These are phyloP conservation scores for Heliconius melpomene DNA, from an alignment of 1,140 invertebrate genomes.

Conservation along the genomic window DNA sequence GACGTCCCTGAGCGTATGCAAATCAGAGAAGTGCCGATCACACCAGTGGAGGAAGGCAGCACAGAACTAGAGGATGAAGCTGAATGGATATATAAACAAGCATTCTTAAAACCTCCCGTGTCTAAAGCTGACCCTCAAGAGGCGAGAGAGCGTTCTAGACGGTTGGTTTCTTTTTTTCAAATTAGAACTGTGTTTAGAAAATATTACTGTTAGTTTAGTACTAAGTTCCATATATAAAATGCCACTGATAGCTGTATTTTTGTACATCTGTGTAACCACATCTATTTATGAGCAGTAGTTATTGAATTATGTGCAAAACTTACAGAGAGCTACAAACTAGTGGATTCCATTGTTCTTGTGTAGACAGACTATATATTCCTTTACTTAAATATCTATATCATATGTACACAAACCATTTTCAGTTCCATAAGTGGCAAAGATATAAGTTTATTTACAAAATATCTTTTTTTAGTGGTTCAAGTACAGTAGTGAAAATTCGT, in stretches of 20 bases:
- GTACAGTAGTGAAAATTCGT: constrained; percentile 92
- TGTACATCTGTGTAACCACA: too few relatives aligned
- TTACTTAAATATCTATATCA: too few relatives aligned
- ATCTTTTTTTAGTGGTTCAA: constrained; percentile 66
- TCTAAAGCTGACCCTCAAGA: constrained; percentile 82
- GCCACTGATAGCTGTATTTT: too few relatives aligned
- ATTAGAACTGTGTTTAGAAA: not conserved
- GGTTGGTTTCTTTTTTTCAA: not conserved
- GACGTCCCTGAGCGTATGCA: constrained; percentile 97
- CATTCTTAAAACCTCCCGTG: constrained; percentile 91
- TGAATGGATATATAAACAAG: constrained; percentile 98
- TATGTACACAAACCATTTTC: too few relatives aligned
- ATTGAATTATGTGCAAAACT: too few relatives aligned
- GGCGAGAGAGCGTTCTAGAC: constrained; percentile 72
- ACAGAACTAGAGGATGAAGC: constrained; percentile 97
- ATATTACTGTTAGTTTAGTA: not conserved
- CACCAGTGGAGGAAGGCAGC: constrained; percentile 89
- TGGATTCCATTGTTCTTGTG: too few relatives aligned
- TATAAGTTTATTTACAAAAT: not conserved
- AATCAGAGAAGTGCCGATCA: constrained; percentile 92
- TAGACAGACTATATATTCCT: too few relatives aligned
- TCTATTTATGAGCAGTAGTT: too few relatives aligned
- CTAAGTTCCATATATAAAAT: not conserved
- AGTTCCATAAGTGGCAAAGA: not conserved
- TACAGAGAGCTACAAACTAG: too few relatives aligned